Percentiles rank a stretch among this genome's conserved stretches.
Evolutionary conservation across 1,140 invertebrate species (phyloP).

Genomic region (Diabrotica undecimpunctata): DNA sequence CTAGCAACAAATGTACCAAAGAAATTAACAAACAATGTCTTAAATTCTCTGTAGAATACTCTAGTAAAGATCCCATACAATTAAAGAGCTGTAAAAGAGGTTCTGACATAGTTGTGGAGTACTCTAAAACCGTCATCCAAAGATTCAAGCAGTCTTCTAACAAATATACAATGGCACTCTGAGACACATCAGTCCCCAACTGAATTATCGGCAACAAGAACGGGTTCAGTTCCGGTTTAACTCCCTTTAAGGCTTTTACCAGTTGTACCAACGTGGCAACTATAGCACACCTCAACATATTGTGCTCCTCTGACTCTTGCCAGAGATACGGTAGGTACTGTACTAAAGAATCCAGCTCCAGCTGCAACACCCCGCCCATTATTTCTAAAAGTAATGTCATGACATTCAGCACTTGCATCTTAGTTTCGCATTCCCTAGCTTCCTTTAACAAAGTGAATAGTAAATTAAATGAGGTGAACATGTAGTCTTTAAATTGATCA

Average conservation of each 20-base stretch:
- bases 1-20: conserved; percentile 79
- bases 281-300: conserved; percentile 89
- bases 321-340: conserved; percentile 83
- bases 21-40: conserved; percentile 74
- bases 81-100: conserved; percentile 69
- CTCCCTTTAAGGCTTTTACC: conserved; percentile 61
- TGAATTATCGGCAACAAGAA: conserved; percentile 75
- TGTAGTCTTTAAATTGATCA: conserved; percentile 79
- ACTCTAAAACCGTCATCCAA: conserved; percentile 81
- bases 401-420: conserved; percentile 88
- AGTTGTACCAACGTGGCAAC: conserved; percentile 80
- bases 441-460: conserved; percentile 84
- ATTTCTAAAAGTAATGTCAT: conserved; percentile 87
- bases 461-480: conserved; percentile 71
- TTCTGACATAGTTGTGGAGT: conserved; percentile 58
- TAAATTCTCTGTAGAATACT: conserved; percentile 77
- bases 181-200: conserved; percentile 73
- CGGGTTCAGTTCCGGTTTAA: conserved; percentile 58
- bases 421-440: conserved; percentile 88
- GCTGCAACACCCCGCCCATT: conserved; percentile 71
- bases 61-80: conserved; percentile 73
- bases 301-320: conserved; percentile 81
- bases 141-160: conserved; percentile 89
- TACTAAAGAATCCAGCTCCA: conserved; percentile 67
- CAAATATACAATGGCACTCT: conserved; percentile 81